These are phyloP conservation scores for Clostera curtula DNA, from an alignment of 2,888 invertebrate species.

Conservation along the genomic window DNA sequence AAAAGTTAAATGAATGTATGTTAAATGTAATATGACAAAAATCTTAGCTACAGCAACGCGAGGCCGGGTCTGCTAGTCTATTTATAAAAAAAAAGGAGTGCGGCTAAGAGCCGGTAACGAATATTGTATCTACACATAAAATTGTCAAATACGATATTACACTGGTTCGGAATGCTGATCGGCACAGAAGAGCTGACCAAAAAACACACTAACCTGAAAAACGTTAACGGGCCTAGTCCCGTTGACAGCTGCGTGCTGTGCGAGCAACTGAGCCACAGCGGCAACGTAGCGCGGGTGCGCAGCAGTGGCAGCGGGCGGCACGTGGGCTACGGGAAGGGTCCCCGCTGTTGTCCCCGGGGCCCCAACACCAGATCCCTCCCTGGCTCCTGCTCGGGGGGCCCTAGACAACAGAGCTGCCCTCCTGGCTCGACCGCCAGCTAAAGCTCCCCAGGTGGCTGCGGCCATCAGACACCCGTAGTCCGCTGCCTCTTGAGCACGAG, in stretches of 20 bases:
- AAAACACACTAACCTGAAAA: slow-evolving; percentile 51
- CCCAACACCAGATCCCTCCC: too few species aligned
- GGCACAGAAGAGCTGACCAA: too few species aligned
- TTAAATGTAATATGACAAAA: too few species aligned
- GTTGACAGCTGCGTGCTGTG: slow-evolving; percentile 84
- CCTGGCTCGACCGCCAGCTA: slow-evolving; percentile 77
- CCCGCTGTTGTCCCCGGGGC: slow-evolving; percentile 81
- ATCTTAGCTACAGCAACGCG: too few species aligned
- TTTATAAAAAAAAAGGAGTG: too few species aligned
- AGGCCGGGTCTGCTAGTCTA: too few species aligned
- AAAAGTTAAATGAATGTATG: too few species aligned
- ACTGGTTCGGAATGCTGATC: too few species aligned
- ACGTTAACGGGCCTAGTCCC: slow-evolving; percentile 79
- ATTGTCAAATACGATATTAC: too few species aligned
- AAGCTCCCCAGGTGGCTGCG: slow-evolving; percentile 83
- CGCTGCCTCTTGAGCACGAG: slow-evolving; percentile 89
- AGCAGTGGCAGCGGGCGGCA: slow-evolving; percentile 76
- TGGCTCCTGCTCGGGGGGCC: slow-evolving; percentile 4
- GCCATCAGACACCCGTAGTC: slow-evolving; percentile 84
- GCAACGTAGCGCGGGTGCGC: slow-evolving; percentile 79
- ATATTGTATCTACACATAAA: too few species aligned
- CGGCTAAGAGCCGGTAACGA: too few species aligned
- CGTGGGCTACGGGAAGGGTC: slow-evolving; percentile 80
- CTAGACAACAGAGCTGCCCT: slow-evolving; percentile 12
- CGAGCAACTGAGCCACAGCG: slow-evolving; percentile 86